These are phyloP conservation scores for Willowsia nigromaculata DNA, from an alignment of 2,888 invertebrate species.

Conservation along the genomic window DNA sequence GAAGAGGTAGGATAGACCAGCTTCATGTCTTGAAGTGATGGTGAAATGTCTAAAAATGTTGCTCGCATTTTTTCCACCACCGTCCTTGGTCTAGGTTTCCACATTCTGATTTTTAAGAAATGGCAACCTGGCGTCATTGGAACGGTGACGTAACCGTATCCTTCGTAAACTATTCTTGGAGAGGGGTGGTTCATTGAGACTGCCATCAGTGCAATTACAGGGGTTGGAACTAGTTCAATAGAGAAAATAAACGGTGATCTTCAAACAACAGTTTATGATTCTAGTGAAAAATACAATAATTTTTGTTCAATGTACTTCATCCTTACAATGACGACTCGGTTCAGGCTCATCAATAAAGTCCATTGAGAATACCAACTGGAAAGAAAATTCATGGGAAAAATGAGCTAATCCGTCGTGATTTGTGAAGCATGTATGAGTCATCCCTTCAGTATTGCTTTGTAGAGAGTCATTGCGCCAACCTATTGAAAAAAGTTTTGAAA, in stretches of 20 bases:
- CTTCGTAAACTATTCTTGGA: conserved; percentile 74
- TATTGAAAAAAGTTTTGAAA: no score
- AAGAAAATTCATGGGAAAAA: conserved; percentile 77
- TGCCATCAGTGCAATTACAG: conserved; percentile 73
- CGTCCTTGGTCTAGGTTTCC: conserved; percentile 74
- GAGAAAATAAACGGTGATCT: neutral
- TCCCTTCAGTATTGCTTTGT: conserved; percentile 72
- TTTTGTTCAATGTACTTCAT: no score
- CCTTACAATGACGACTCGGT: conserved; percentile 62
- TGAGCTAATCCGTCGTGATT: conserved; percentile 69
- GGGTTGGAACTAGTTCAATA: conserved; percentile 64
- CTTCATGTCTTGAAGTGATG: conserved; percentile 76
- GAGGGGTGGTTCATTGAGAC: conserved; percentile 70
- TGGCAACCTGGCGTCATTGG: conserved; percentile 76
- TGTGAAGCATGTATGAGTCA: conserved; percentile 75
- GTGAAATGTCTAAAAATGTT: conserved; percentile 74
- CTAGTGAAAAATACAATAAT: no score
- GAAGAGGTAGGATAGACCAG: conserved; percentile 64
- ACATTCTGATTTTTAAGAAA: conserved; percentile 68
- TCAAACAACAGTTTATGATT: neutral
- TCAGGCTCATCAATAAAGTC: conserved; percentile 62
- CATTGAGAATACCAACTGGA: conserved; percentile 73
- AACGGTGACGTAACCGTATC: conserved; percentile 74
- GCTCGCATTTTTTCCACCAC: conserved; percentile 74
- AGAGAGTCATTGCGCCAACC: conserved; percentile 77